phyloP scores from a whole-genome alignment of 53 echinoderm and acorn worm genomes.

The Luidia sarsii region DNA sequence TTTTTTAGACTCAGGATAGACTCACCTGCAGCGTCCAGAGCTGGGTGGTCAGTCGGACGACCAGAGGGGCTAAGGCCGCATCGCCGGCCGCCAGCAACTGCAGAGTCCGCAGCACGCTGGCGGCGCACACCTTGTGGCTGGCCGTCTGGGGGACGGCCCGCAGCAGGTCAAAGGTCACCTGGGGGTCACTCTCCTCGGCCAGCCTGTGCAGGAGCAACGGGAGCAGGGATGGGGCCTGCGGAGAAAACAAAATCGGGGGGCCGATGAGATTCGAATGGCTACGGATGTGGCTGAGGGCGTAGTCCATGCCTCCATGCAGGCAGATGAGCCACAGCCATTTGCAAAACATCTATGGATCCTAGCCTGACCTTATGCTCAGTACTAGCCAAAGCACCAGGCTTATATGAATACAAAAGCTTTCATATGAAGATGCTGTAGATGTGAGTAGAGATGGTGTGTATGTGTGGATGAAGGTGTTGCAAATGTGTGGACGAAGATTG shows the following conservation, averaged over 20 bases:
- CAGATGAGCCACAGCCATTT: not conserved
- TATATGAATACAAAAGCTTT: too few species aligned
- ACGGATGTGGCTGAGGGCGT: not conserved
- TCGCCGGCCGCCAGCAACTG: slow-evolving; percentile 60
- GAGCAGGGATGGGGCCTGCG: slow-evolving; percentile 65
- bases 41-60: slow-evolving; percentile 58
- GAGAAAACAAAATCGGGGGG: not conserved
- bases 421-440: too few species aligned
- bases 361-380: too few species aligned
- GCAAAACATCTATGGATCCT: too few species aligned
- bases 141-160: slow-evolving; percentile 67
- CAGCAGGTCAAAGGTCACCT: slow-evolving; percentile 53
- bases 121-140: slow-evolving; percentile 56
- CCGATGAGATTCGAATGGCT: not conserved
- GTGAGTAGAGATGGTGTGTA: too few species aligned
- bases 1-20: too few species aligned
- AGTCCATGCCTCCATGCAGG: too few species aligned
- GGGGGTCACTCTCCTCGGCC: slow-evolving; percentile 30
- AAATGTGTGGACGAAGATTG: too few species aligned
- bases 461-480: too few species aligned
- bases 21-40: slow-evolving; percentile 78
- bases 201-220: slow-evolving; percentile 67
- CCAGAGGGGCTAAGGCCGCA: slow-evolving; percentile 41
- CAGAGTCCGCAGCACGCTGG: slow-evolving; percentile 58
- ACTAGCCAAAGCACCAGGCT: too few species aligned